These are phyloP conservation scores for Drosophila asahinai DNA, from an alignment of 1,140 invertebrate species.

Conservation along the genomic window DNA sequence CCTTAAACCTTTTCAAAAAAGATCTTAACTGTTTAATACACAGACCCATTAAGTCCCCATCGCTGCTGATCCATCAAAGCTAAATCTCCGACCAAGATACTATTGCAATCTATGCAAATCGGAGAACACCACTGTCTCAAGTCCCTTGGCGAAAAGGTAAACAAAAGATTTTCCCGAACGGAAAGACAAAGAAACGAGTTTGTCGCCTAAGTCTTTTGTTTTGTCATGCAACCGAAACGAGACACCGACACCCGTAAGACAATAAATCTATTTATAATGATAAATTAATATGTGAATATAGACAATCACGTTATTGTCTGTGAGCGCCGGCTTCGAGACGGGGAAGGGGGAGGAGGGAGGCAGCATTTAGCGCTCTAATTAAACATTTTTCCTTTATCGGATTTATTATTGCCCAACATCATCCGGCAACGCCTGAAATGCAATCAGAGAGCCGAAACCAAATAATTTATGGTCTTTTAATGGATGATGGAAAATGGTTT, in stretches of 20 bases:
- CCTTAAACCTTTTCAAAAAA: neutral
- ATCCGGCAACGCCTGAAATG: slow-evolving; percentile 45
- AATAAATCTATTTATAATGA: slow-evolving; percentile 68
- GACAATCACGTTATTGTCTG: slow-evolving; percentile 49
- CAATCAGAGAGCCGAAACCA: slow-evolving; percentile 28
- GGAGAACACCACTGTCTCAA: slow-evolving; percentile 3
- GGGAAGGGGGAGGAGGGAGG: neutral
- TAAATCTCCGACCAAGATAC: slow-evolving; percentile 13
- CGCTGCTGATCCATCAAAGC: slow-evolving; percentile 29
- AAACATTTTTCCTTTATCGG: slow-evolving; percentile 70
- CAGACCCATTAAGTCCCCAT: neutral
- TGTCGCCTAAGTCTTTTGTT: slow-evolving; percentile 80
- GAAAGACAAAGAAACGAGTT: slow-evolving; percentile 64
- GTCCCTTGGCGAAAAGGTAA: slow-evolving; percentile 16
- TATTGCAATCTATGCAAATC: slow-evolving; percentile 36
- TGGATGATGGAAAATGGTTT: slow-evolving; percentile 38
- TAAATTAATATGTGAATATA: slow-evolving; percentile 73
- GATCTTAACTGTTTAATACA: neutral
- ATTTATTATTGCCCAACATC: slow-evolving; percentile 65
- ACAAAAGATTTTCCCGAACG: slow-evolving; percentile 64
- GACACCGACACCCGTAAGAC: slow-evolving; percentile 35
- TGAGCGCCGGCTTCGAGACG: no score
- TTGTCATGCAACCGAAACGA: slow-evolving; percentile 48
- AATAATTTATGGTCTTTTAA: slow-evolving; percentile 67
- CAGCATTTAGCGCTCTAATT: slow-evolving; percentile 72